A percentile compares a stretch with the other conserved stretches of the same genome.
Evolutionary conservation across 2,113 vertebrate species (phyloP).

Genomic region (Balaenoptera acutorostrata): DNA sequence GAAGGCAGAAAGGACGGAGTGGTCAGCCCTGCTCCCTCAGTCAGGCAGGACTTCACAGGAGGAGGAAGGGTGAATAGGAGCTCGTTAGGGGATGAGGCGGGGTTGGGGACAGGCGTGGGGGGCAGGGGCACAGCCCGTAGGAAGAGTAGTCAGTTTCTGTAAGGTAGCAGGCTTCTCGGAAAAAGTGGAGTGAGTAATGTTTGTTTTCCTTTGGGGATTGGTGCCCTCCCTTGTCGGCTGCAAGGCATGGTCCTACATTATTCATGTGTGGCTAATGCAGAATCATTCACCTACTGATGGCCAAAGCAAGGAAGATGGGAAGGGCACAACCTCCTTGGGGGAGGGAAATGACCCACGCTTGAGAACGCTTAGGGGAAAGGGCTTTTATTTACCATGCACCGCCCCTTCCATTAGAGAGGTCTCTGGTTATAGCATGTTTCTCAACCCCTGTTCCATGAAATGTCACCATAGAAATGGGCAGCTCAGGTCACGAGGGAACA

Average conservation of each 20-base stretch:
- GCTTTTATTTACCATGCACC: neutral
- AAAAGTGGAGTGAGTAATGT: neutral
- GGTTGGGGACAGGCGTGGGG: neutral
- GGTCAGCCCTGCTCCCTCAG: neutral
- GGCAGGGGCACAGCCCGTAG: neutral
- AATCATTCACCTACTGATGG: neutral
- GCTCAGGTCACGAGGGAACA: neutral
- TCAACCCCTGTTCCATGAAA: neutral
- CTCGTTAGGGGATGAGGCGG: accelerated
- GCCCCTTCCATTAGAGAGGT: neutral
- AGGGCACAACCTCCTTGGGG: neutral
- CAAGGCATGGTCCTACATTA: accelerated
- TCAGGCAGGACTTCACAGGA: neutral
- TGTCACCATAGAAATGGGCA: neutral
- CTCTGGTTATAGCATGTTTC: neutral
- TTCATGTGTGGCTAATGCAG: neutral
- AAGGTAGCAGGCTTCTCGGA: neutral
- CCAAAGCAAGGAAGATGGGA: neutral
- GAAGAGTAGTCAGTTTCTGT: neutral
- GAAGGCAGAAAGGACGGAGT: neutral
- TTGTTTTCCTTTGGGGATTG: neutral
- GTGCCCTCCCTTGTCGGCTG: neutral
- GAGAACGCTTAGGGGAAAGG: neutral
- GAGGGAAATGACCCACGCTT: neutral
- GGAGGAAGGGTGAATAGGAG: neutral